Base-by-base conservation (phyloP, 2,888 invertebrate genomes). In the Agrotis exclamationis region DNA sequence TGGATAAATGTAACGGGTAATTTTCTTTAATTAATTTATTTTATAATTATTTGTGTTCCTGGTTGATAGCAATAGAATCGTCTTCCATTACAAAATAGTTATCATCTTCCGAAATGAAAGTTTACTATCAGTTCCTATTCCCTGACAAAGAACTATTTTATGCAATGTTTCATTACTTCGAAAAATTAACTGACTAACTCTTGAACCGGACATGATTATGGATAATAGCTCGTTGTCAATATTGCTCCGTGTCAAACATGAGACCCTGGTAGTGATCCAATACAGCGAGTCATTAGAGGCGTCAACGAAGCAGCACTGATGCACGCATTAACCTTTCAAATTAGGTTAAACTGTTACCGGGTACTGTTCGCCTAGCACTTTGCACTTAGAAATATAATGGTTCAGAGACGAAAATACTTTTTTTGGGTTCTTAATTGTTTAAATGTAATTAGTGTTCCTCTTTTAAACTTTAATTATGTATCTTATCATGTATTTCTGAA, bases 241-340 rank as follows among this genome's bases (percentile, higher is more conserved):
- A 65, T 64, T 3, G 13, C 3, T 45, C 47, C 50, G 47, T 9
- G 18, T 13, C 63, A 39, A 56, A 64, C 50, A 56, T 47, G 39
- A 58, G 50, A 45, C 24, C 48, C 48, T 68, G n/a, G 48, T 24
- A 53, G 54, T 63, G 11, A 48, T 74, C 16, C 45, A 59, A 57
- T 57, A 70, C 63, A 39, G 63, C 39, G 67, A 20, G 57, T 63
- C 76, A 66, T 80, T 80, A 65, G 33, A 59, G 24, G n/a, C 72
- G 64, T 64, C 72, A 63, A 58, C 72, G 79, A 68, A 54, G 71
- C 76, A 62, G 50, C 51, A 54, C 76, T 80, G 76, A 80, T 63
- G 58, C 57, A 68, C n/a, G 58, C 80, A 79, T 76, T 80, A 80
- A 76, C 79, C 79, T 79, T 76, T 65, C 58, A 24, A 80, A 63